Evolutionary conservation across 2,888 invertebrate species (phyloP), one percentile per base, ranked within the genome.

Genomic region (Pardosa pseudoannulata): DNA sequence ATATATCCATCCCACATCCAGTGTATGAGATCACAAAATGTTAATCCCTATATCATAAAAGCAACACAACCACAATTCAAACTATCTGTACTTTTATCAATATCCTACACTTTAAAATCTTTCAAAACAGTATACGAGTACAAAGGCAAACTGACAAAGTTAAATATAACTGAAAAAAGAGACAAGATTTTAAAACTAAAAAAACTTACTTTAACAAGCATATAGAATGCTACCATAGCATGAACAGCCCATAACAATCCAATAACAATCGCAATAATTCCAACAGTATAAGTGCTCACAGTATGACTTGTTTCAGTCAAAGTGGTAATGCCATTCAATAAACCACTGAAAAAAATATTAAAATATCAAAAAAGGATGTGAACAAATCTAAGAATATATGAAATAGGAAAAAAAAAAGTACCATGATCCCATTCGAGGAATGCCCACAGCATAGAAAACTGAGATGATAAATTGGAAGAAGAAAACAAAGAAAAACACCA

Each of bases 401-500:
- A 36, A 36, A 9, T 36, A 36, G 5, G 36, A 36, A 36, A 36
- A 9, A n/a, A 46, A 46, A 46, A 93, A 95, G 94, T 93, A 97
- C 97, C 97, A 96, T 89, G 96, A 96, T 88, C 98, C 98, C 88
- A 95, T 94, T 79, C 93, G 94, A 36, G 94, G 94, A 91, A 98
- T 94, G 87, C 98, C 98, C 90, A 99, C 94, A 29, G 96, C 94
- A 93, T 97, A 97, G 76, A 98, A 94, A 79, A 97, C 92, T 39
- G 97, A 96, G 82, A 98, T 95, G 82, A 98, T 93, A 91, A 96
- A 95, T 94, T 98, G 98, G 92, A 98, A 96, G 93, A 98, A 96
- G 93, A 98, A 98, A 90, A 99, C 96, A 92, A 99, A 98, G 94
- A 99, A 99, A 93, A 98, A 99, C 78, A 98, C 96, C 97, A 99